phyloP scores from a whole-genome alignment of 2,113 vertebrate genomes.

The Scatophagus argus region DNA sequence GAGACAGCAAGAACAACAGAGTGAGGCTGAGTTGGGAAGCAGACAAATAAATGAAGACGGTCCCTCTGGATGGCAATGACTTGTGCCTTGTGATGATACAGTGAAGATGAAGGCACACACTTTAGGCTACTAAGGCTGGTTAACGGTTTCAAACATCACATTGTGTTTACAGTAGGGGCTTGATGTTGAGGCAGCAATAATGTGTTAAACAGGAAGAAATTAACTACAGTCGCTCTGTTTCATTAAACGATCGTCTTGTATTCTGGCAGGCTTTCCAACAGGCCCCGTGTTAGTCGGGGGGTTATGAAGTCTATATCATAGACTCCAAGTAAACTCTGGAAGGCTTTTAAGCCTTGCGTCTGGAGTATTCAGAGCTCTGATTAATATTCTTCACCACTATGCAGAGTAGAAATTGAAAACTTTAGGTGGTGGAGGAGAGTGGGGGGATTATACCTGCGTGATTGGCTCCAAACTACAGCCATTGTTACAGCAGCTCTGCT shows the following conservation, averaged over 20 bases:
- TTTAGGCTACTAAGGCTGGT: slow-evolving; percentile 29
- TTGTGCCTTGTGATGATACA: slow-evolving; percentile 47
- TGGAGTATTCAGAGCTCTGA: slow-evolving; percentile 66
- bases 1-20: slow-evolving; percentile 22
- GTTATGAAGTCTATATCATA: slow-evolving; percentile 57
- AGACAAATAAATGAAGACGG: slow-evolving; percentile 57
- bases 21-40: slow-evolving; percentile 31
- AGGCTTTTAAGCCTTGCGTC: slow-evolving; percentile 59
- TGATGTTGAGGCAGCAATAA: slow-evolving; percentile 39
- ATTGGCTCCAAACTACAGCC: slow-evolving; percentile 81
- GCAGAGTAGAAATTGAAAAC: slow-evolving; percentile 81
- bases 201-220: slow-evolving; percentile 42
- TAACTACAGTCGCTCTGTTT: slow-evolving; percentile 34
- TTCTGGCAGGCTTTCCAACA: slow-evolving; percentile 11
- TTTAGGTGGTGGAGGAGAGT: slow-evolving; percentile 71
- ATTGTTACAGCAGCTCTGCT: slow-evolving; percentile 80
- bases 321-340: slow-evolving; percentile 65
- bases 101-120: slow-evolving; percentile 24
- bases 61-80: slow-evolving; percentile 50
- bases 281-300: slow-evolving; percentile 28
- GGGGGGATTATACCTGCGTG: slow-evolving; percentile 83
- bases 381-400: slow-evolving; percentile 78
- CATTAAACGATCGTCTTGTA: slow-evolving; percentile 28
- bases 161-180: slow-evolving; percentile 44
- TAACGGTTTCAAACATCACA: slow-evolving; percentile 56